phyloP scores from a whole-genome alignment of 2,797 vertebrate genomes.

The Tangara arthus region DNA sequence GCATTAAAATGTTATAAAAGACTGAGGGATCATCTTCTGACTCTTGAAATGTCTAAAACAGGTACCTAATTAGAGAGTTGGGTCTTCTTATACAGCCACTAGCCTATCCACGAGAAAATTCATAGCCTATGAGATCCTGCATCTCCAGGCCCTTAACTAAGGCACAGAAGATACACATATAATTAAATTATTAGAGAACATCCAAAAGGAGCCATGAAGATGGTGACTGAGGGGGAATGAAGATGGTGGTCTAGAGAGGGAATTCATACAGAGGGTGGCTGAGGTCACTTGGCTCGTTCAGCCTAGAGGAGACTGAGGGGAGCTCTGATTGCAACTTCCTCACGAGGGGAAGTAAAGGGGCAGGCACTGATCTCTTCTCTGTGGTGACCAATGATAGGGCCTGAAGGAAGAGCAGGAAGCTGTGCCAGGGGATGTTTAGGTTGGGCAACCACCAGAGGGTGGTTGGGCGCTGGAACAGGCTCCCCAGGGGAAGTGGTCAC shows the following conservation, averaged over 20 bases:
- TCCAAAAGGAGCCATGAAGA: neutral
- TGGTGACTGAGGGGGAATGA: neutral
- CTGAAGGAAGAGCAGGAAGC: neutral
- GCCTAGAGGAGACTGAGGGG: neutral
- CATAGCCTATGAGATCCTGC: neutral
- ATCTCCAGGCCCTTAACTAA: neutral
- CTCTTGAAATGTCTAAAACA: neutral
- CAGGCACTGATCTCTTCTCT: neutral
- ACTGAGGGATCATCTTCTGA: neutral
- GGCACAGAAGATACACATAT: neutral
- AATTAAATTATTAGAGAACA: neutral
- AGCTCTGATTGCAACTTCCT: neutral
- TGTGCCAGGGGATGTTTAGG: neutral
- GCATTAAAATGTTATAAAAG: neutral
- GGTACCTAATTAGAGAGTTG: neutral
- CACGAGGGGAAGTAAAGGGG: neutral
- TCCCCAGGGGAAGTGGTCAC: neutral
- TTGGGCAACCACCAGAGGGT: neutral
- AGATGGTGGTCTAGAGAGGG: neutral
- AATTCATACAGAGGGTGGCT: neutral
- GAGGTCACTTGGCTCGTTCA: neutral
- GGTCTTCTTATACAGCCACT: neutral
- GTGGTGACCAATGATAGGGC: neutral
- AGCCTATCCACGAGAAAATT: neutral
- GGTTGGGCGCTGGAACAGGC: neutral